Conservation (phyloP, 2,888 invertebrate species). For the Trachelus tabidus region DNA sequence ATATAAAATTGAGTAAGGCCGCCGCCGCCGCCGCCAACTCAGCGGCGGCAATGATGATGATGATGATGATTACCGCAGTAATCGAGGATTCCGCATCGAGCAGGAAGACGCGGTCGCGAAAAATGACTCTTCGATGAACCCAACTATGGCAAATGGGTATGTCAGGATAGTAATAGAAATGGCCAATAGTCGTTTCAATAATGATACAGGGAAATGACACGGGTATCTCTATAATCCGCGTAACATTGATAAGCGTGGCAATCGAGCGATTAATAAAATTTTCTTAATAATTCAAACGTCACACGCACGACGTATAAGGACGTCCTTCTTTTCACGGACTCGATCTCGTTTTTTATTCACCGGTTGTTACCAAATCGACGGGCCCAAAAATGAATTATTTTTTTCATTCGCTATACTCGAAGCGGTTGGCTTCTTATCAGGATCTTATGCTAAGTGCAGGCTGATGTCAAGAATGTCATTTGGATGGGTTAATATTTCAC, state of each 20-base stretch:
- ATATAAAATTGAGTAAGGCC: conserved; percentile 39
- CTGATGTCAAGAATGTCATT: background rate
- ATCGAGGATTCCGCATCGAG: too few relatives aligned
- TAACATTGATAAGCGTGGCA: background rate
- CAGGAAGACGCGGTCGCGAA: background rate
- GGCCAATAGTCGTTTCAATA: background rate
- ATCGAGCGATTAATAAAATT: background rate
- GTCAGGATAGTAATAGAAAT: too few relatives aligned
- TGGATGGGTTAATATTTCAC: background rate
- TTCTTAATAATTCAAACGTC: background rate
- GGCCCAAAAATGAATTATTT: background rate
- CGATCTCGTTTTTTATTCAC: background rate
- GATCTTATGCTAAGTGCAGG: background rate
- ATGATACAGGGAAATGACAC: background rate
- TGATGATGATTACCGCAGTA: background rate
- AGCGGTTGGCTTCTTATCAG: too few relatives aligned
- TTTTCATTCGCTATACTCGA: background rate
- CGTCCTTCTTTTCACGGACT: background rate
- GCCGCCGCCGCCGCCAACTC: background rate
- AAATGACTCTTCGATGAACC: background rate
- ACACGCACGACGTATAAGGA: background rate
- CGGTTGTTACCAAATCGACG: background rate
- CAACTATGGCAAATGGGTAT: background rate
- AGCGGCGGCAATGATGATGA: background rate
- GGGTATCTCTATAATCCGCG: background rate